phyloP scores from a whole-genome alignment of 2,113 vertebrate genomes.

The Rhinoptilus africanus region DNA sequence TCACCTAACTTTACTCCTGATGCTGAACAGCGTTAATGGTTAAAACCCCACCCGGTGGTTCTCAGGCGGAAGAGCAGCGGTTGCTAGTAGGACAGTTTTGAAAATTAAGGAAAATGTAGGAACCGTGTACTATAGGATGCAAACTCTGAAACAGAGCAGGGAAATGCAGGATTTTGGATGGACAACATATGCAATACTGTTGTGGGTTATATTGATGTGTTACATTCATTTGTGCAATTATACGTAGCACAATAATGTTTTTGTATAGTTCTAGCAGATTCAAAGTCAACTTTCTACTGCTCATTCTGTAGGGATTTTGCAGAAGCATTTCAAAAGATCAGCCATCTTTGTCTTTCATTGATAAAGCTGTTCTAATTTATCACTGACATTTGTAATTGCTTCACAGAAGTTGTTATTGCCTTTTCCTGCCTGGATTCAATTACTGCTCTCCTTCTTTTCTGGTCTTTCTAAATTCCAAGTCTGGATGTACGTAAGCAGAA shows the following conservation, averaged over 20 bases:
- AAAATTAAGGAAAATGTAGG: neutral
- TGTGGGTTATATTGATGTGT: neutral
- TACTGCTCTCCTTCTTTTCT: neutral
- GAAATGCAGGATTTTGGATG: neutral
- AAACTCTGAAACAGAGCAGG: neutral
- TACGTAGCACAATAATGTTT: neutral
- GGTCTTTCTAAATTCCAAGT: neutral
- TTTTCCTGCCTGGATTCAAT: neutral
- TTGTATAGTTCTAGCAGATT: neutral
- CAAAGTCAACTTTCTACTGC: neutral
- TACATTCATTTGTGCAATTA: neutral
- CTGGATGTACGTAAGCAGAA: neutral
- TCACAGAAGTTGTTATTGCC: neutral
- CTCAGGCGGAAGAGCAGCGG: neutral
- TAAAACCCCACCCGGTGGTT: neutral
- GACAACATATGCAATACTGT: neutral
- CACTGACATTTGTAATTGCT: neutral
- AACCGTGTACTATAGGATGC: neutral
- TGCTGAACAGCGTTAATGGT: accelerated
- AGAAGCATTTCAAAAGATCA: neutral
- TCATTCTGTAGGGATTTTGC: neutral
- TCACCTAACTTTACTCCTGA: neutral
- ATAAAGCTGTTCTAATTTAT: neutral
- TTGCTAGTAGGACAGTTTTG: neutral
- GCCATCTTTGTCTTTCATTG: neutral